Percentiles rank a stretch among this genome's conserved stretches.
Evolutionary conservation across 92 coral and sea anemone genomes (phyloP).

Genomic region (Paramuricea clavata): DNA sequence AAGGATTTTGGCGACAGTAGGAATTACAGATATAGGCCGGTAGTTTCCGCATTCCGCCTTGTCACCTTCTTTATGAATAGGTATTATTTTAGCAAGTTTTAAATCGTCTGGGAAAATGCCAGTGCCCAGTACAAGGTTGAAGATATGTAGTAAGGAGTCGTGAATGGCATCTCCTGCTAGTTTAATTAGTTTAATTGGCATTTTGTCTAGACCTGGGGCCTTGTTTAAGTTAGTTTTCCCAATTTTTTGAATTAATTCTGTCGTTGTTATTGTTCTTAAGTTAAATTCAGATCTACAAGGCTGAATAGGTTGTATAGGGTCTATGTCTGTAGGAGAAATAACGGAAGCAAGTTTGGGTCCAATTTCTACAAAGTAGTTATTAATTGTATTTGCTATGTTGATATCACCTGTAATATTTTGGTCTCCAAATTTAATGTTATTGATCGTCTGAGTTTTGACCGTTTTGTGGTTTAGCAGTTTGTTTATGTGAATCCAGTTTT

Average conservation of each 20-base stretch:
- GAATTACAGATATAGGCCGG: not conserved
- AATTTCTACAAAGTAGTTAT: too few relatives aligned
- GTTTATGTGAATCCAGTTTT: too few relatives aligned
- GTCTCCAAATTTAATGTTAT: not conserved
- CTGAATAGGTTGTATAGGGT: not conserved
- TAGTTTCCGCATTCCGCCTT: not conserved
- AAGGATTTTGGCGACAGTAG: not conserved
- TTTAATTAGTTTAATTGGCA: not conserved
- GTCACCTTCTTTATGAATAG: too few relatives aligned
- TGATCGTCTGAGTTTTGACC: not conserved
- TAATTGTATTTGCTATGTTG: not conserved
- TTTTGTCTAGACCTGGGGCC: not conserved
- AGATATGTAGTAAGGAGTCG: not conserved
- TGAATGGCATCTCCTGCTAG: not conserved
- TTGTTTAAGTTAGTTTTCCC: not conserved
- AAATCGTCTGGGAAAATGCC: not conserved
- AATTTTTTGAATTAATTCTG: too few relatives aligned
- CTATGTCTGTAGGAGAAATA: not conserved
- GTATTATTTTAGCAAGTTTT: not conserved
- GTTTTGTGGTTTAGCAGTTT: not conserved
- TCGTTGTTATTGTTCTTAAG: not conserved
- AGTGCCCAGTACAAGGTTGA: not conserved
- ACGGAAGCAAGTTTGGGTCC: not conserved
- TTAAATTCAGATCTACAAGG: not conserved
- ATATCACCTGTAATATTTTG: not conserved